Conservation (phyloP, 2,888 invertebrate species). For the Cantharis rufa region DNA sequence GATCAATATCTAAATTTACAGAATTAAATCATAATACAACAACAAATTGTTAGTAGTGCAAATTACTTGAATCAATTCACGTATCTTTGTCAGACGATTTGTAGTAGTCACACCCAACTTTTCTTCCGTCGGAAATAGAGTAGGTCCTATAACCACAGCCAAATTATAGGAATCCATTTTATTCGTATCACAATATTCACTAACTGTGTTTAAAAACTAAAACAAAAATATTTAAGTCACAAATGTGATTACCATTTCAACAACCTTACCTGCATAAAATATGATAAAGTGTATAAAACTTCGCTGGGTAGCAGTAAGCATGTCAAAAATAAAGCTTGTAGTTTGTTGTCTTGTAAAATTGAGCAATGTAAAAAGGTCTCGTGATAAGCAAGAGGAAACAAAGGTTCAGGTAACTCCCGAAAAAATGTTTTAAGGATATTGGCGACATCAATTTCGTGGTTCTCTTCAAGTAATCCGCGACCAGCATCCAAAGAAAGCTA, state of each 20-base stretch:
- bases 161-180: slow-evolving; percentile 85
- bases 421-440: slow-evolving; percentile 85
- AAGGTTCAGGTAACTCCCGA: slow-evolving; percentile 81
- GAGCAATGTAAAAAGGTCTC: slow-evolving; percentile 75
- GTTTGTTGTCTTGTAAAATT: slow-evolving; percentile 62
- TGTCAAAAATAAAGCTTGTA: slow-evolving; percentile 66
- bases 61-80: slow-evolving; percentile 70
- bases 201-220: slow-evolving; percentile 71
- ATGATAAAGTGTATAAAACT: slow-evolving; percentile 79
- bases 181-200: slow-evolving; percentile 70
- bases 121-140: slow-evolving; percentile 79
- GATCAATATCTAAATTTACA: slow-evolving; percentile 69
- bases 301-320: slow-evolving; percentile 75
- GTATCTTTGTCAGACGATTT: slow-evolving; percentile 68
- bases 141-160: slow-evolving; percentile 84
- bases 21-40: not conserved
- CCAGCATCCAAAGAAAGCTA: slow-evolving; percentile 74
- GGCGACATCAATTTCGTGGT: slow-evolving; percentile 83
- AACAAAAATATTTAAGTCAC: slow-evolving; percentile 36
- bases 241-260: not conserved
- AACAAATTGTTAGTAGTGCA: not conserved
- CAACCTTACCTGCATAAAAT: slow-evolving; percentile 72
- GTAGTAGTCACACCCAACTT: slow-evolving; percentile 60
- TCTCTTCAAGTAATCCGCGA: slow-evolving; percentile 68
- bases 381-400: slow-evolving; percentile 75